Evolutionary conservation across 1,140 invertebrate genomes (phyloP).

Genomic region (Chymomyza costata): DNA sequence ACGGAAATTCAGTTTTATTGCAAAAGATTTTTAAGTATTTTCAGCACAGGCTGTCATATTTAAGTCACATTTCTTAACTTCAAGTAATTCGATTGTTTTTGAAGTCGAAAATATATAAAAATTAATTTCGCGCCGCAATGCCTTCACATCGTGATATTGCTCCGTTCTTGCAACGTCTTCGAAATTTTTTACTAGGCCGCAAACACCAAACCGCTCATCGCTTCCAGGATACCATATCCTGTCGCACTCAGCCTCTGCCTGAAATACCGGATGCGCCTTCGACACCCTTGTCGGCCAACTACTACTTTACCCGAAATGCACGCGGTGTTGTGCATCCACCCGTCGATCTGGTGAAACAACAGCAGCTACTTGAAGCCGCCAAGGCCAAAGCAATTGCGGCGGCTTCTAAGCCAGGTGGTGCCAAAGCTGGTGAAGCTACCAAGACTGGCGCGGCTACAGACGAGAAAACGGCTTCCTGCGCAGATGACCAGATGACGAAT

Average conservation of each 20-base stretch:
- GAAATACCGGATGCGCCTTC: slow-evolving; percentile 3
- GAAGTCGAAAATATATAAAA: too few relatives aligned
- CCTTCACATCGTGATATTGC: slow-evolving; percentile 48
- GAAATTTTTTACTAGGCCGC: slow-evolving; percentile 50
- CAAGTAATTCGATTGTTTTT: too few relatives aligned
- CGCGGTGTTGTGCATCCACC: slow-evolving; percentile 18
- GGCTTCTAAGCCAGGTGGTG: slow-evolving; percentile 1
- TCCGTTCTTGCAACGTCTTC: slow-evolving; percentile 32
- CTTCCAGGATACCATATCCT: slow-evolving; percentile 23
- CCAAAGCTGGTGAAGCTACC: too few relatives aligned
- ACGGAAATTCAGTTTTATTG: background rate
- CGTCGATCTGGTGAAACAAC: slow-evolving; percentile 30
- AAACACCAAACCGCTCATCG: slow-evolving; percentile 30
- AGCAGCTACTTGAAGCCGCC: slow-evolving; percentile 1
- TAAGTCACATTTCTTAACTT: too few relatives aligned
- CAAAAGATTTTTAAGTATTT: too few relatives aligned
- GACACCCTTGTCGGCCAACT: slow-evolving; percentile 12
- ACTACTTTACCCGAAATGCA: slow-evolving; percentile 38
- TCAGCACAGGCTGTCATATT: too few relatives aligned
- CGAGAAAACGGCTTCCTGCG: too few relatives aligned
- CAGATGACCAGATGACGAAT: too few relatives aligned
- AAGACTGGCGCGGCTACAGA: too few relatives aligned
- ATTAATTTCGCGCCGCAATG: too few relatives aligned
- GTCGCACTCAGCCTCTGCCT: slow-evolving; percentile 15
- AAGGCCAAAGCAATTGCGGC: slow-evolving; percentile 3